A percentile compares a stretch with the other conserved stretches of the same genome.
phyloP scores from a whole-genome alignment of 2,113 vertebrate species.

The Lycocorax pyrrhopterus region DNA sequence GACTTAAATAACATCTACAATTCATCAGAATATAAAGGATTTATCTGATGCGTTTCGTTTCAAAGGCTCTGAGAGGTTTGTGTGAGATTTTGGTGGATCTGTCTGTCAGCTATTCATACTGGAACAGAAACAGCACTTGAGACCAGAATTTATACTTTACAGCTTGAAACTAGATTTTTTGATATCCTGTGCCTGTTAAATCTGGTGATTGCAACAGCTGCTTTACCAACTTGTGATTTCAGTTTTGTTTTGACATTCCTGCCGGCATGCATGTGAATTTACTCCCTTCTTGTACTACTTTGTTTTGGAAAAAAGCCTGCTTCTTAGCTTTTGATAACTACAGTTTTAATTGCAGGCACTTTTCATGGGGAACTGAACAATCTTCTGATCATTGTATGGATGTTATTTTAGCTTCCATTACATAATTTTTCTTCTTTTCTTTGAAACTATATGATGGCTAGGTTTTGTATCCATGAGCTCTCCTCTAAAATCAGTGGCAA shows the following conservation, averaged over 20 bases:
- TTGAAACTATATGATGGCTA: neutral
- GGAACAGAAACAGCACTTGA: slow-evolving; percentile 3
- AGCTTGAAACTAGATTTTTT: neutral
- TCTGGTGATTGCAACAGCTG: slow-evolving; percentile 8
- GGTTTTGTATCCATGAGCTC: neutral
- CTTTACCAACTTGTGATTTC: slow-evolving; percentile 25
- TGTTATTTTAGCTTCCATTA: neutral
- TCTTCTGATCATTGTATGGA: neutral
- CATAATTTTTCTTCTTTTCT: neutral
- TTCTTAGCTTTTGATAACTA: neutral
- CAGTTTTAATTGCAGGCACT: neutral
- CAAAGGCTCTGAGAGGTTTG: neutral
- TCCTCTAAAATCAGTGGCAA: neutral
- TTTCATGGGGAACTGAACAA: neutral
- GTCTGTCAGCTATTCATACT: neutral
- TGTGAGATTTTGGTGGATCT: neutral
- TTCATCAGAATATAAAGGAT: neutral
- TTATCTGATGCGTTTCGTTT: neutral
- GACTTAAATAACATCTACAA: neutral
- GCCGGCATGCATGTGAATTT: neutral
- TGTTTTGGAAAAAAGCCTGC: neutral
- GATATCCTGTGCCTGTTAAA: neutral
- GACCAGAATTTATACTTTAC: neutral
- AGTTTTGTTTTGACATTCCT: slow-evolving; percentile 33
- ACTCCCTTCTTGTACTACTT: neutral